Conservation (phyloP, 2,797 vertebrate genomes). For the Potorous gilbertii region DNA sequence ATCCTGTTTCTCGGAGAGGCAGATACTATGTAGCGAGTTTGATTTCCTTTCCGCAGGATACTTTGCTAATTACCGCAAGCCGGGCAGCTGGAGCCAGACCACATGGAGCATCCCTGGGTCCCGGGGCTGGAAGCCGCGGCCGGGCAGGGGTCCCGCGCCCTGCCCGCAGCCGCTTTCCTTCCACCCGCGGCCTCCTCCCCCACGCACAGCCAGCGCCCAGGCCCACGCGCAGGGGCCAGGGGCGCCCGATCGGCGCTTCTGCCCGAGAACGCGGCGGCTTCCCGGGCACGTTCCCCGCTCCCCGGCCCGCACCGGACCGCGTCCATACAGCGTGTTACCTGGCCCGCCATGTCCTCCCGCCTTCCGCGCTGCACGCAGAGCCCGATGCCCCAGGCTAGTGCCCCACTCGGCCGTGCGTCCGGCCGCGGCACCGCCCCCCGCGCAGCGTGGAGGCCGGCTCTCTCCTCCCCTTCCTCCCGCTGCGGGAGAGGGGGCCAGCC, state of each 20-base stretch:
- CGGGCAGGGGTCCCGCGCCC: not conserved
- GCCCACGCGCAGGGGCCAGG: not conserved
- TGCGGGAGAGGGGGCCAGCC: accelerated
- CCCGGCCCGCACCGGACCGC: accelerated
- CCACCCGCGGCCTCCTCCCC: not conserved
- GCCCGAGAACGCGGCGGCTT: not conserved
- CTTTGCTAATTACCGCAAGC: too few species aligned
- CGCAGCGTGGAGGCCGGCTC: not conserved
- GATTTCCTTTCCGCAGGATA: too few species aligned
- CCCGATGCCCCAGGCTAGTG: accelerated
- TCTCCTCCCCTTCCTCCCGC: not conserved
- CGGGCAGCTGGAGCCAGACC: not conserved
- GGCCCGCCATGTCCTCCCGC: slow-evolving; percentile 6
- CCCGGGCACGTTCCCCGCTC: not conserved
- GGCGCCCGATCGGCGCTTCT: too few species aligned
- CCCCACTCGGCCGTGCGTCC: not conserved
- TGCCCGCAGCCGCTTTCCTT: too few species aligned
- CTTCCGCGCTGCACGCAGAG: accelerated
- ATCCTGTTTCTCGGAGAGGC: not conserved
- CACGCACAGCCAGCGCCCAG: not conserved
- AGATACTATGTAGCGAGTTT: not conserved
- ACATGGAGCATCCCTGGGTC: not conserved
- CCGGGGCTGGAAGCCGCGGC: too few species aligned
- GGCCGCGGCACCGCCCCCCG: not conserved
- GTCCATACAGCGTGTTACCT: slow-evolving; percentile 52